Conservation (phyloP, 2,888 invertebrate genomes). For the Diarsia dahlii region DNA sequence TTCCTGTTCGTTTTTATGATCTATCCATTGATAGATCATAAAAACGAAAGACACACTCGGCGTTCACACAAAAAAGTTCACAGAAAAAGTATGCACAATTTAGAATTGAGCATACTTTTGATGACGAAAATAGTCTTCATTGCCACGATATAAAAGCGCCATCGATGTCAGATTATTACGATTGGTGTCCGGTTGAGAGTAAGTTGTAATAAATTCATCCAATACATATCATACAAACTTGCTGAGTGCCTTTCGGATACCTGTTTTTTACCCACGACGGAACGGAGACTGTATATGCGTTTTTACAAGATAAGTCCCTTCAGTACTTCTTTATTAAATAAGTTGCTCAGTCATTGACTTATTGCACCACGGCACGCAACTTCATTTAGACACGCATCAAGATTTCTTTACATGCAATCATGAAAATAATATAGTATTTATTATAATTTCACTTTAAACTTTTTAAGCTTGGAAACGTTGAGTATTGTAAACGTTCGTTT, state of each 20-base stretch:
- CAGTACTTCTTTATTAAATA: neutral
- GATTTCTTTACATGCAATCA: constrained; percentile 6
- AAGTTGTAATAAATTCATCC: neutral
- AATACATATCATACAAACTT: neutral
- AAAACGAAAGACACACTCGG: neutral
- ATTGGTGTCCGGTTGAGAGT: neutral
- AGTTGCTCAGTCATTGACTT: neutral
- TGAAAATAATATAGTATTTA: neutral
- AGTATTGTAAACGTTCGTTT: constrained; percentile 7
- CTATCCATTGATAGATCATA: neutral
- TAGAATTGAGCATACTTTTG: neutral
- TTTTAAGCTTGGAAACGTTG: constrained; percentile 23
- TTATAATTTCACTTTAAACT: too few species aligned
- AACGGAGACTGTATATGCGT: too few species aligned
- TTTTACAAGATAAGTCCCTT: constrained; percentile 1
- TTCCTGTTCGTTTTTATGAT: constrained; percentile 3
- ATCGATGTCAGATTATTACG: neutral
- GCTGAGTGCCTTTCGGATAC: neutral
- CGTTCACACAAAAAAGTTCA: neutral
- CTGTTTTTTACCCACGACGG: neutral
- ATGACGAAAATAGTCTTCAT: neutral
- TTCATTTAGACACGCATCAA: neutral
- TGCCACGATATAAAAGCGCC: neutral
- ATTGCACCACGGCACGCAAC: neutral
- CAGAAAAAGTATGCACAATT: neutral